Base-by-base conservation (phyloP, 2,797 vertebrate species). In the Mormyrus hasselquistii region DNA sequence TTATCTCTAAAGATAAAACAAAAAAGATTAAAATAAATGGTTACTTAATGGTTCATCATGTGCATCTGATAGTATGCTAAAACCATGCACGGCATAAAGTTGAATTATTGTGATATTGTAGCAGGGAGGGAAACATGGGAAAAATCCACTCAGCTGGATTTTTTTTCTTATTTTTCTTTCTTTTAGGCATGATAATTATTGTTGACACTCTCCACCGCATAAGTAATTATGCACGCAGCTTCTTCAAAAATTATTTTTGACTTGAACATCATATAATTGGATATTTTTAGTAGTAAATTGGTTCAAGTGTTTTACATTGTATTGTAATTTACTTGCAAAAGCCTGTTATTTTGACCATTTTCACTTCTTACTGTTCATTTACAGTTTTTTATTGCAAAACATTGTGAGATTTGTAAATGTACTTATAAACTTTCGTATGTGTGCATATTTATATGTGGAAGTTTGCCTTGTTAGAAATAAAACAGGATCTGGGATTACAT, bases 141-240 rank as follows among this genome's bases (percentile, higher is more conserved):
- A 83, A 50, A n/a, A 85, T 85, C 49, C 12, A 55, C 86, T 38
- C 86, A 41, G 52, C 8, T 59, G 57, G 6, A 82, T 47, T 87
- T 9, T 50, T 50, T 25, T 87, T 59, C 19, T 65, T 10, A 4
- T n/a, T 65, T 87, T 87, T 44, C 85, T 87, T 44, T 62, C 59
- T 87, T 65, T 87, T 65, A 87, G 86, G 38, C 29, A 87, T 65
- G 57, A 69, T 87, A 87, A 87, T 47, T 87, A 87, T 69, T 65
- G 44, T 87, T 65, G 87, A 69, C 57, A 59, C 85, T 87, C 16
- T 29, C 25, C 49, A 85, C 47, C 47, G 19, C n/a, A 49, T 10
- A 69, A 87, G 57, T 87, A 65, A 87, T 65, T 87, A 65, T 50
- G 47, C 47, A 69, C 57, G 25, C 82, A 52, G 25, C 57, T 55